Conservation (phyloP, 2,888 invertebrate genomes). For the Fragum sueziense region DNA sequence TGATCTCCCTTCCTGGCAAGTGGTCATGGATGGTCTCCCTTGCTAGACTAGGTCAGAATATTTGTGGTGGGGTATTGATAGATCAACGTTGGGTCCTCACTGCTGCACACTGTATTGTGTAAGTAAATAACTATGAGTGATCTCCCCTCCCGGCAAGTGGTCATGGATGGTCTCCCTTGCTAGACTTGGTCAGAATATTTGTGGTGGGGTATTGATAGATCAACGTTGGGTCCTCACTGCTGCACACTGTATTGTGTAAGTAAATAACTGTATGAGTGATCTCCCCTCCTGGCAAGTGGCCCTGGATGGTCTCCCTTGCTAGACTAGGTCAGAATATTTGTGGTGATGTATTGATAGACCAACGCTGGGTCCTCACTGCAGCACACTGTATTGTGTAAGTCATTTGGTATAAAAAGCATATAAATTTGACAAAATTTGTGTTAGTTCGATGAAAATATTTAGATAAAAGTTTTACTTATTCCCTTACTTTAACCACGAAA, state of each 20-base stretch:
- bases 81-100: constrained; percentile 2
- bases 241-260: constrained; percentile 76
- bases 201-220: constrained; percentile 71
- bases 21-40: constrained; percentile 78
- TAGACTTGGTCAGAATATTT: constrained; percentile 65
- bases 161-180: constrained; percentile 76
- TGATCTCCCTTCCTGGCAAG: constrained; percentile 65
- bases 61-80: constrained; percentile 71
- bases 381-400: constrained; percentile 76
- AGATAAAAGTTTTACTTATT: too few species aligned
- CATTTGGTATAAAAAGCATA: too few species aligned
- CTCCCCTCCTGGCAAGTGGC: constrained; percentile 72
- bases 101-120: constrained; percentile 3
- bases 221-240: constrained; percentile 73
- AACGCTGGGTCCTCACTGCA: constrained; percentile 73
- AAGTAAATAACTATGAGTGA: constrained; percentile 37
- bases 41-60: constrained; percentile 63
- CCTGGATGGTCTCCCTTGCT: constrained; percentile 74
- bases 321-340: constrained; percentile 68
- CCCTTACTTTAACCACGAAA: too few species aligned
- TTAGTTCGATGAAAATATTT: too few species aligned
- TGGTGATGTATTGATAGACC: constrained; percentile 68
- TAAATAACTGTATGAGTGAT: constrained; percentile 63
- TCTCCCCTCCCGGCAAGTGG: constrained; percentile 71
- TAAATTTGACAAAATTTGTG: too few species aligned